Conservation (phyloP, 1,140 invertebrate genomes). For the Mizuhopecten yessoensis region DNA sequence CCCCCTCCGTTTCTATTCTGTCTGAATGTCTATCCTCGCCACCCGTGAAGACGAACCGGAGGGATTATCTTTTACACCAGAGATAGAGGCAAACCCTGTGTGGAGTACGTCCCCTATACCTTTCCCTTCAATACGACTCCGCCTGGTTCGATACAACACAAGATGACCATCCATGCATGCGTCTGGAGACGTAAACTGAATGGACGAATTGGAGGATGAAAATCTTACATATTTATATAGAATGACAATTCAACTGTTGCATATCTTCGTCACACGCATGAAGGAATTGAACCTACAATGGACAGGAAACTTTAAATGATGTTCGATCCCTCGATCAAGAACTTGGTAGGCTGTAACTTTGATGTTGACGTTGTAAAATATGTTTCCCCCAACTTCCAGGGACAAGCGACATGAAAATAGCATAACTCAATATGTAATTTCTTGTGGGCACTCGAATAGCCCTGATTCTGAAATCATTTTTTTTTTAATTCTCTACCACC, state of each 20-base stretch:
- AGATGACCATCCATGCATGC: not conserved
- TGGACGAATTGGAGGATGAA: constrained; percentile 25
- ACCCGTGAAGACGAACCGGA: constrained; percentile 3
- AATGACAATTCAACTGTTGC: not conserved
- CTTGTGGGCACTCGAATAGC: no score
- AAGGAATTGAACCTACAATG: not conserved
- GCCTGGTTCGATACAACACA: not conserved
- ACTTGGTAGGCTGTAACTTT: no score
- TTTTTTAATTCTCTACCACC: no score
- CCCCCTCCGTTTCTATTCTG: constrained; percentile 15
- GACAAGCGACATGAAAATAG: no score
- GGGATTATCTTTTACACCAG: not conserved
- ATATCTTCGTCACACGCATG: not conserved
- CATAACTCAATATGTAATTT: no score
- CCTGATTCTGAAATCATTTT: no score
- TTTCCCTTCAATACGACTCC: not conserved
- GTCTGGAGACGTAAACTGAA: not conserved
- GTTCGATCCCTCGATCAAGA: no score
- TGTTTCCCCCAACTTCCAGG: no score
- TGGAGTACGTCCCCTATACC: not conserved
- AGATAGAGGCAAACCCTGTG: no score
- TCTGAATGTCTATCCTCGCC: not conserved
- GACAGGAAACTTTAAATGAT: no score
- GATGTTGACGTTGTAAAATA: no score
- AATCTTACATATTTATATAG: not conserved